Percentiles rank a stretch among this genome's conserved stretches.
Evolutionary conservation across 2,888 invertebrate genomes (phyloP).

Genomic region (Hymenopus coronatus): DNA sequence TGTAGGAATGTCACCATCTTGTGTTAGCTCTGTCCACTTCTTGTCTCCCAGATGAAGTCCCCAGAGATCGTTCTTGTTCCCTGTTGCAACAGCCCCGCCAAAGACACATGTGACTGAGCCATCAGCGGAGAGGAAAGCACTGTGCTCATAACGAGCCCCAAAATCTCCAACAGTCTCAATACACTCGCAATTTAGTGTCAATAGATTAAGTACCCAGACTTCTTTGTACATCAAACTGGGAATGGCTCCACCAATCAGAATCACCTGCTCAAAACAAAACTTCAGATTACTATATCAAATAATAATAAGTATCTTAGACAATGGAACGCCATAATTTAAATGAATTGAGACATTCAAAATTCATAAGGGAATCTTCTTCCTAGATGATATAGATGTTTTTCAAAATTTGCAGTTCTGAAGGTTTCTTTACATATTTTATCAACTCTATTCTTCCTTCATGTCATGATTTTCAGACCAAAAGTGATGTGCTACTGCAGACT

Average conservation of each 20-base stretch:
- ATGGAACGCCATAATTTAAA: too few species aligned
- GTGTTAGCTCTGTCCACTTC: constrained; percentile 22
- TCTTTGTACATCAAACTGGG: constrained; percentile 23
- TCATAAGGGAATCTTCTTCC: too few species aligned
- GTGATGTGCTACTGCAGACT: too few species aligned
- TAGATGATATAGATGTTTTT: too few species aligned
- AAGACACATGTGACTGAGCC: constrained; percentile 16
- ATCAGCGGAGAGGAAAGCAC: constrained; percentile 18
- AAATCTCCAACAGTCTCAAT: constrained; percentile 14
- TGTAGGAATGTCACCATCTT: constrained; percentile 17
- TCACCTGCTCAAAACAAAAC: not conserved
- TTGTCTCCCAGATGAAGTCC: constrained; percentile 11
- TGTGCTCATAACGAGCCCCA: constrained; percentile 29
- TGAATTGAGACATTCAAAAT: too few species aligned
- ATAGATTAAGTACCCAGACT: constrained; percentile 24
- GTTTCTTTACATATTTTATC: too few species aligned
- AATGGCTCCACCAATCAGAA: constrained; percentile 29
- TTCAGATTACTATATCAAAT: too few species aligned
- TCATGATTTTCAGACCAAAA: too few species aligned
- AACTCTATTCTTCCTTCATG: too few species aligned
- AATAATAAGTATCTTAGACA: too few species aligned
- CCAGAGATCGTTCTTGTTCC: constrained; percentile 30
- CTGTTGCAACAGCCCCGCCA: constrained; percentile 27
- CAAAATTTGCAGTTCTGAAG: too few species aligned
- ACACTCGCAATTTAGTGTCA: not conserved